A percentile compares a stretch with the other conserved stretches of the same genome.
Evolutionary conservation across 2,888 invertebrate genomes (phyloP).

Genomic region (Microchrysa polita): DNA sequence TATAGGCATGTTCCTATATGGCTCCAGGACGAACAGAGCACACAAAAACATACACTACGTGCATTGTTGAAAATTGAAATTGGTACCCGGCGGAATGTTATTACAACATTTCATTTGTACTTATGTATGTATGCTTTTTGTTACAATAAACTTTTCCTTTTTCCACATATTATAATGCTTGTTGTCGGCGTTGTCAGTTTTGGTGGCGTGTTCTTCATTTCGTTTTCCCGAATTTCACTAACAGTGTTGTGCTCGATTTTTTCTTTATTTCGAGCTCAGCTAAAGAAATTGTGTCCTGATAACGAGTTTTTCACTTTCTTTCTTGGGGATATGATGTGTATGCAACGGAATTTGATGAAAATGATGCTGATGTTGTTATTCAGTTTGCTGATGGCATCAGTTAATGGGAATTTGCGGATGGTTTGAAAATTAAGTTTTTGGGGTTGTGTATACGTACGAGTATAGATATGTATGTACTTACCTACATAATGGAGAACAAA

Average conservation of each 20-base stretch:
- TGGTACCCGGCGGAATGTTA: conserved; percentile 37
- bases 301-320: conserved; percentile 38
- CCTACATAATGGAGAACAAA: too few relatives aligned
- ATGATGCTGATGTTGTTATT: too few relatives aligned
- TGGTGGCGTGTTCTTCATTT: neutral
- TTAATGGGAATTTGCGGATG: conserved; percentile 43
- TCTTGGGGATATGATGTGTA: neutral
- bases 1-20: too few relatives aligned
- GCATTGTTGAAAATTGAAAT: conserved; percentile 30
- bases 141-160: neutral
- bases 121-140: neutral
- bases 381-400: conserved; percentile 42
- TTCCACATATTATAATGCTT: conserved; percentile 9
- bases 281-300: conserved; percentile 27
- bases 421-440: conserved; percentile 27
- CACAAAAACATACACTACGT: conserved; percentile 9
- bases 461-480: too few relatives aligned
- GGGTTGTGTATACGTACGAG: too few relatives aligned
- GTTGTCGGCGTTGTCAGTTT: neutral
- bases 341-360: neutral
- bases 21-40: too few relatives aligned
- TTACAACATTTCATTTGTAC: conserved; percentile 14
- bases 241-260: neutral
- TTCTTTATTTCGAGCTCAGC: neutral
- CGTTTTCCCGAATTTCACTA: neutral